Base-by-base conservation (phyloP, 2,113 vertebrate species). In the Pelobates fuscus region DNA sequence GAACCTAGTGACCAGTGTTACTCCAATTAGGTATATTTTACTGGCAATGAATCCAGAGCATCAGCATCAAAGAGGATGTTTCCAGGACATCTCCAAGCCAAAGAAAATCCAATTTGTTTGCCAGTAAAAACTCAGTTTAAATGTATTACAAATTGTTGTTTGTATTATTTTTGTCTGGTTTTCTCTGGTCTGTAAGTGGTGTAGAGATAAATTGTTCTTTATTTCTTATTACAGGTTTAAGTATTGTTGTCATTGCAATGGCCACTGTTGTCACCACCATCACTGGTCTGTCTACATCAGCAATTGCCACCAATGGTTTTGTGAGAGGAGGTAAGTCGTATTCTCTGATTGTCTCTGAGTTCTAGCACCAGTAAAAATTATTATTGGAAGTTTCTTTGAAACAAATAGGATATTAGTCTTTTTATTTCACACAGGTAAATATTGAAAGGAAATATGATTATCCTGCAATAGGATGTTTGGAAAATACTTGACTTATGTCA, bases 271-370 rank as follows among this genome's bases (percentile, higher is more conserved):
- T 99, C 80, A 99, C 97, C 2, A 97, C 95, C 63, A 98, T 99
- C 83, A 99, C 97, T 3, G 97, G 97, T 82, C 82, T 98, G 58
- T 99, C 97, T 71, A 99, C 97, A 4, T 98, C 97, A 57, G 96
- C 97, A 62, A 99, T 99, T 79, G 96, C 97, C 12, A 98, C 97
- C 78, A 99, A 99, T 70, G 96, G 97, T 7, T 99, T 98, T 83
- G 95, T 99, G 46, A 93, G 95, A 91, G 97, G 97, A 97, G 97
- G 97, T 99, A 94, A 91, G 44, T 49, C 44, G 5, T 37, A 15
- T 4, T 3, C 44, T 49, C 10, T 10, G 44, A 18, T 49, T 49
- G 44, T 49, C 12, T 49, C 44, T 49, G 12, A 49, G 17, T 49
- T 49, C 15, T 11, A 49, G 14, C 44, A 46, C 44, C 12, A 46